A percentile compares a stretch with the other conserved stretches of the same genome.
These are phyloP conservation scores for Platalea minor DNA, from an alignment of 2,797 vertebrate genomes.

Conservation along the genomic window DNA sequence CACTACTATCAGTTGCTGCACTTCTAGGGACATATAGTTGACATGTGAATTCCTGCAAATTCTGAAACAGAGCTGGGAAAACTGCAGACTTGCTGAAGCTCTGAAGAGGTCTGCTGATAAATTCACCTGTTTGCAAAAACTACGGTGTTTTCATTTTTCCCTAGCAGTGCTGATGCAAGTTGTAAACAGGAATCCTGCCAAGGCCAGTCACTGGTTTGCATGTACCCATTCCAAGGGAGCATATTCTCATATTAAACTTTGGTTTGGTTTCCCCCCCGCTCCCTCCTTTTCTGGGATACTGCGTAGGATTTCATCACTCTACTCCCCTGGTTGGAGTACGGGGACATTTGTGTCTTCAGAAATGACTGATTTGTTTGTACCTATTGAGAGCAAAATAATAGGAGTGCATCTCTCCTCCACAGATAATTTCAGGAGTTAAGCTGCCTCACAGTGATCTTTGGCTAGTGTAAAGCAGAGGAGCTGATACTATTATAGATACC, in stretches of 20 bases:
- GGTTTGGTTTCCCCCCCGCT: background rate
- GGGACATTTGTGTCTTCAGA: background rate
- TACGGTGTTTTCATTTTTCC: background rate
- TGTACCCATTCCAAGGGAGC: background rate
- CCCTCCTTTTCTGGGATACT: background rate
- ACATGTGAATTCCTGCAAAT: background rate
- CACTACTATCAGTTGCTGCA: background rate
- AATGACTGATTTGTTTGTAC: background rate
- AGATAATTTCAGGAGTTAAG: background rate
- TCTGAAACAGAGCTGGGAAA: background rate
- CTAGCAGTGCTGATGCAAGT: background rate
- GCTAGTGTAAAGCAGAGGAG: background rate
- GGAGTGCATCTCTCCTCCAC: background rate
- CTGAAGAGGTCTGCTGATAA: background rate
- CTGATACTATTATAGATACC: background rate
- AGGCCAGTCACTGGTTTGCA: background rate
- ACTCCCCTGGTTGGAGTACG: background rate
- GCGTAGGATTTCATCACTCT: background rate
- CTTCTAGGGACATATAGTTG: background rate
- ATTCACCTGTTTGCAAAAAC: background rate
- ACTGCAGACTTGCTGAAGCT: background rate
- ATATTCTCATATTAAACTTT: background rate
- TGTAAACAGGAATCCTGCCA: background rate
- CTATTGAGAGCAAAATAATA: background rate
- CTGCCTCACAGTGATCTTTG: background rate